These are phyloP conservation scores for Ephydatia muelleri DNA, from an alignment of 37 sponge, comb jelly and placozoan genomes.

Conservation along the genomic window DNA sequence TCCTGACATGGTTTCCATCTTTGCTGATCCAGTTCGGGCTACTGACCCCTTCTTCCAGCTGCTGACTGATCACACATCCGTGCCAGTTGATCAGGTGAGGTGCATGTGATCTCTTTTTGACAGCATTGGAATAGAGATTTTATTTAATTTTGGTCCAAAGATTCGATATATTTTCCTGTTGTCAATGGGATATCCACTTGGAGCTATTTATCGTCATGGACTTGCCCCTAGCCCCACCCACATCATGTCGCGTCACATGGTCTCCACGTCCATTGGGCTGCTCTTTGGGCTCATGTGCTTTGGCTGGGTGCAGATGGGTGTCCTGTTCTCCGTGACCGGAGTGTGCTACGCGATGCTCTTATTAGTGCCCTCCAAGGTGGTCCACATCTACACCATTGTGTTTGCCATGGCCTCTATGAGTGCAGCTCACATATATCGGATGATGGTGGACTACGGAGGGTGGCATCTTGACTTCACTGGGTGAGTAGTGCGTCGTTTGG, in stretches of 20 bases:
- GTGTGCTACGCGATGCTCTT: slow-evolving; percentile 42
- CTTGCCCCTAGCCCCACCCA: slow-evolving; percentile 44
- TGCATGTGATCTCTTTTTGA: neutral
- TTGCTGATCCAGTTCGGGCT: slow-evolving; percentile 9
- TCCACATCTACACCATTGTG: slow-evolving; percentile 43
- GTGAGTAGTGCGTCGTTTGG: slow-evolving; percentile 19
- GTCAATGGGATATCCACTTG: slow-evolving; percentile 44
- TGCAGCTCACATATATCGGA: slow-evolving; percentile 68
- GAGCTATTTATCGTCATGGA: slow-evolving; percentile 20
- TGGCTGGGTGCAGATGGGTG: slow-evolving; percentile 26
- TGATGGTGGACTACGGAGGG: slow-evolving; percentile 76
- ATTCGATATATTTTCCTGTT: slow-evolving; percentile 57
- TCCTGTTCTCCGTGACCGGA: slow-evolving; percentile 34
- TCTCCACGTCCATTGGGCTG: slow-evolving; percentile 36
- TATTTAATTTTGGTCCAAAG: neutral
- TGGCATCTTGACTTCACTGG: slow-evolving; percentile 76
- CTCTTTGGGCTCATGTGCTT: slow-evolving; percentile 62
- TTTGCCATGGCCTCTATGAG: slow-evolving; percentile 56
- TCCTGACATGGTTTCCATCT: slow-evolving; percentile 19
- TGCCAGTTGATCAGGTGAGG: neutral
- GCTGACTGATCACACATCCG: neutral
- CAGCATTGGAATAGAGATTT: neutral
- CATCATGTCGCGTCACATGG: slow-evolving; percentile 21
- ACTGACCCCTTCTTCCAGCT: neutral
- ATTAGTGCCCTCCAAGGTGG: slow-evolving; percentile 3